Evolutionary conservation across 2,888 invertebrate genomes (phyloP).

Genomic region (Phytoseiulus persimilis): DNA sequence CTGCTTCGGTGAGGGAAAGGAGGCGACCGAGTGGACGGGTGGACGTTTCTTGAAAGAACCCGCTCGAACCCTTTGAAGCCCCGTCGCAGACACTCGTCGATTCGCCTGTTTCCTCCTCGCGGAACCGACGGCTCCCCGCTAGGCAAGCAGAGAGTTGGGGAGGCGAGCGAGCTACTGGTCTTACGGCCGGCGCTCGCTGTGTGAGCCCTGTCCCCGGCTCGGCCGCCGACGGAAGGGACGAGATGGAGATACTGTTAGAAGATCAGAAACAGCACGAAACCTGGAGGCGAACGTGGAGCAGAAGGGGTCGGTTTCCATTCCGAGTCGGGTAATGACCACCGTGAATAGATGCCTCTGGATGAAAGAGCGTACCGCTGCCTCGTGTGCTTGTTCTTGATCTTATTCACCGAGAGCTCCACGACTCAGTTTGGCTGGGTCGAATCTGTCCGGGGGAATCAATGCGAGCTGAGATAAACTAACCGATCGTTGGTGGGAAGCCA

Average conservation of each 20-base stretch:
- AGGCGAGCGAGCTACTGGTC: neutral
- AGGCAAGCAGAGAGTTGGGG: neutral
- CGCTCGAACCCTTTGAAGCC: neutral
- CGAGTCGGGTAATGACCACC: neutral
- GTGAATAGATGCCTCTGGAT: neutral
- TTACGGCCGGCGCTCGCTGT: neutral
- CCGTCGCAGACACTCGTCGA: neutral
- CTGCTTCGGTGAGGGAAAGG: neutral
- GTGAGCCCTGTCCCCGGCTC: neutral
- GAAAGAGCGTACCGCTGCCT: neutral
- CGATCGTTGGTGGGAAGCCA: neutral
- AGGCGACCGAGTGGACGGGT: neutral
- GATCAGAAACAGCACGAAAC: neutral
- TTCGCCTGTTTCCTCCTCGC: neutral
- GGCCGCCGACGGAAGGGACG: neutral
- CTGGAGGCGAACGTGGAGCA: neutral
- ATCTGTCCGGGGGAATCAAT: neutral
- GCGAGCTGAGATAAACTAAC: neutral
- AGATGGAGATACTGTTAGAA: neutral
- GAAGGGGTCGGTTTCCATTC: neutral
- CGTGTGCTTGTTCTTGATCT: neutral
- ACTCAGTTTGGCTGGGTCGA: neutral
- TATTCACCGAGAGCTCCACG: neutral
- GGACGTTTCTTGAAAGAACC: neutral
- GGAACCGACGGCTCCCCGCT: neutral